These are phyloP conservation scores for Alaudala cheleensis DNA, from an alignment of 2,113 vertebrate genomes.

Conservation along the genomic window DNA sequence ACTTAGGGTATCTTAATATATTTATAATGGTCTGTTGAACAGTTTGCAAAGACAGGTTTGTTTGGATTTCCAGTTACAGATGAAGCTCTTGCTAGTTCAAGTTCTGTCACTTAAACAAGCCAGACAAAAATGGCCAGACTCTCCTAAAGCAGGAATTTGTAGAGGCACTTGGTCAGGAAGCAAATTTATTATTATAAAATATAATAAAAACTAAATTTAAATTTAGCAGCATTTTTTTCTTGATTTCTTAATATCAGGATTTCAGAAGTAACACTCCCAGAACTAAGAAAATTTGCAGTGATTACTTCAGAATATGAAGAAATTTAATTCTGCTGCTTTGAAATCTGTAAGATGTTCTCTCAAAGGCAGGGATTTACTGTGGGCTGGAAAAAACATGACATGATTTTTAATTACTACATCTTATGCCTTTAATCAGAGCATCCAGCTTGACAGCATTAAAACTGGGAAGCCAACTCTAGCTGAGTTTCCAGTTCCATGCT, in stretches of 20 bases:
- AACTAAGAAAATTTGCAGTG: not conserved
- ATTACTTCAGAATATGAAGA: not conserved
- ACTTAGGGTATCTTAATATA: not conserved
- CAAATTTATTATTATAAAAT: not conserved
- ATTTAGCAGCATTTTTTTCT: not conserved
- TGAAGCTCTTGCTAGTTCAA: not conserved
- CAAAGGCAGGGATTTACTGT: not conserved
- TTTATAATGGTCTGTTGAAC: not conserved
- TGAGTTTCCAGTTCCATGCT: not conserved
- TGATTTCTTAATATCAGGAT: not conserved
- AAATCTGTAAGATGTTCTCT: not conserved
- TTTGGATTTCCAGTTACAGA: constrained; percentile 14
- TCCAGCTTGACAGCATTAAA: not conserved
- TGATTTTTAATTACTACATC: not conserved
- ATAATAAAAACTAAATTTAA: not conserved
- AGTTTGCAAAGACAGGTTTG: not conserved
- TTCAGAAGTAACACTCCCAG: not conserved
- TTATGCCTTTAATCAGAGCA: not conserved
- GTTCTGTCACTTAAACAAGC: not conserved
- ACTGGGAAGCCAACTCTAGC: not conserved
- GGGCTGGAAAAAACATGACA: not conserved
- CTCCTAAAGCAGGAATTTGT: not conserved
- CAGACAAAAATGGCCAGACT: not conserved
- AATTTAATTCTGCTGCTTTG: not conserved
- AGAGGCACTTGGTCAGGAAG: not conserved